Percentiles rank a stretch among this genome's conserved stretches.
phyloP scores from a whole-genome alignment of 2,113 vertebrate species.

The Porphyrio hochstetteri region DNA sequence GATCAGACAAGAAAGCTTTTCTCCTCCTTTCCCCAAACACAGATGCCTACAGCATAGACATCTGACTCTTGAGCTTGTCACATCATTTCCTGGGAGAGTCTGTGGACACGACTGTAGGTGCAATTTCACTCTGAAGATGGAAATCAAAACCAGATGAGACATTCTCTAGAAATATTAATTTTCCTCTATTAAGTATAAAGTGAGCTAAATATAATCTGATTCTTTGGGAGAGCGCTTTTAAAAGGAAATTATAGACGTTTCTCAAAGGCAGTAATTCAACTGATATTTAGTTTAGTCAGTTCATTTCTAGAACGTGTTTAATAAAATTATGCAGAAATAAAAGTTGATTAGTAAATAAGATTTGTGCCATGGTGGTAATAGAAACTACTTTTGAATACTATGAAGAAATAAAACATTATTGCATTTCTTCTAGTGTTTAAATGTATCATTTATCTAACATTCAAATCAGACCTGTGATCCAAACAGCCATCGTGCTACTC shows the following conservation, averaged over 20 bases:
- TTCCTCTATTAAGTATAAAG: not conserved
- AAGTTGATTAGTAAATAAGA: not conserved
- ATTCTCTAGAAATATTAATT: not conserved
- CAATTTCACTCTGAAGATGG: not conserved
- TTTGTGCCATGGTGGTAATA: not conserved
- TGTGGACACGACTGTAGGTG: not conserved
- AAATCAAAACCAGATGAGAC: not conserved
- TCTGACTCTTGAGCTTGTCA: not conserved
- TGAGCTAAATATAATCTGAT: not conserved
- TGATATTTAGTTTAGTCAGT: not conserved
- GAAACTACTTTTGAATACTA: not conserved
- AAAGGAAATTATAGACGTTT: not conserved
- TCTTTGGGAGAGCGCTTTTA: not conserved
- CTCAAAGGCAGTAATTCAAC: not conserved
- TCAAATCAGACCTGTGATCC: not conserved
- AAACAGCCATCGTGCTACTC: not conserved
- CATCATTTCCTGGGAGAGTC: not conserved
- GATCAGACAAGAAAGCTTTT: not conserved
- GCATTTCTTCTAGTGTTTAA: not conserved
- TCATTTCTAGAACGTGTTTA: not conserved
- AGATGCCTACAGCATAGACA: not conserved
- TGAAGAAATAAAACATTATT: not conserved
- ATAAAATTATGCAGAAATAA: not conserved
- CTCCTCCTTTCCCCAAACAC: not conserved
- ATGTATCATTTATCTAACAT: not conserved